Evolutionary conservation across 64 coral and sea anemone genomes (phyloP), one percentile per base, ranked within the genome.

Genomic region (Stichodactyla helianthus): DNA sequence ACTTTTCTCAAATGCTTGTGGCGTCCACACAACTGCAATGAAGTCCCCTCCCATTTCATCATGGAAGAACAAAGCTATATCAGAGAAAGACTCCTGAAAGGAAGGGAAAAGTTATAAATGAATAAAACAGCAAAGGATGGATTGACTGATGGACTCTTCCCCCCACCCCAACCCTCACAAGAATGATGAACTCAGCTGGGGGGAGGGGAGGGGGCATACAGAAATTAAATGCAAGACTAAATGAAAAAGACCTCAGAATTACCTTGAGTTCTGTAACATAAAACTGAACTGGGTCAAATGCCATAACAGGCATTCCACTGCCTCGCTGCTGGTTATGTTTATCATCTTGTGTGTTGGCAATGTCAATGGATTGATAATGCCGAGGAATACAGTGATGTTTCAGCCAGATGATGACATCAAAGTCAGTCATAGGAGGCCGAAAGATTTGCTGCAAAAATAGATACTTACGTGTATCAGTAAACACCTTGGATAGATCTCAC

Each of bases 1-100:
- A 56, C 63, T 84, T 19, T 92, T 86, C 8, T 76, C 79, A 44
- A 94, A 94, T n/a, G 77, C 91, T 10, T 89, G 70, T 20, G 92
- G 92, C 65, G 90, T 98, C 95, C 92, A 98, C n/a, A 94, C 59
- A 82, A 98, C 92, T 20, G 89, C 95, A 53, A 98, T 79, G 1
- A 79, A 79, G 65, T 92, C 71, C 9, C 95, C 95, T 20, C 95
- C 95, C 44, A 87, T 79, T 10, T 65, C 55, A 77, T 98, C 95
- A n/a, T 88, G 76, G 65, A 98, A 98, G 59, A 98, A 98, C 31
- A 98, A 14, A 0, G 95, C 95, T 14, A 94, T 77, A 18, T 92
- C 95, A 15, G 57, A 84, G 88, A 98, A 98, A n/a, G 95, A 76
- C 54, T 98, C 89, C 89, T 98, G 87, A 59, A 59, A 12, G 56